Conservation (phyloP, 1,140 invertebrate species). For the Ostrea edulis region DNA sequence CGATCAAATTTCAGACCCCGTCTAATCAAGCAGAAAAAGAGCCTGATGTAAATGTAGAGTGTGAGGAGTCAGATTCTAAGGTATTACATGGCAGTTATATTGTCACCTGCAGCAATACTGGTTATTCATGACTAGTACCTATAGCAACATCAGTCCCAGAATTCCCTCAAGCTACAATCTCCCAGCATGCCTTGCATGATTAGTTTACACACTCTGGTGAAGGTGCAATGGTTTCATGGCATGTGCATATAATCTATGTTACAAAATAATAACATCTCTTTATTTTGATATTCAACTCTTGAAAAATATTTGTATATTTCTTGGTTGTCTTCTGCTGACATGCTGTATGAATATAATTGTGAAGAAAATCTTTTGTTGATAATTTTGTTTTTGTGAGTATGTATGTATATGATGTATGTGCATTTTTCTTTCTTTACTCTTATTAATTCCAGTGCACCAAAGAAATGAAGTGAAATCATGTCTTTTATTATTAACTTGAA, state of each 20-base stretch:
- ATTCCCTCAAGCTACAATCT: constrained; percentile 25
- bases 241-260: constrained; percentile 2
- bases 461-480: background rate
- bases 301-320: background rate
- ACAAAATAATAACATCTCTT: constrained; percentile 15
- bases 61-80: constrained; percentile 31
- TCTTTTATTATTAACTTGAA: background rate
- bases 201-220: constrained; percentile 35
- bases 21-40: constrained; percentile 31
- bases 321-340: background rate
- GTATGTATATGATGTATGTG: background rate
- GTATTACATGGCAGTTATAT: constrained; percentile 37
- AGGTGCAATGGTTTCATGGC: constrained; percentile 2
- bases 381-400: background rate
- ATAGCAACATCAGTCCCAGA: constrained; percentile 38
- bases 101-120: constrained; percentile 33
- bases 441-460: constrained; percentile 22
- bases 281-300: background rate
- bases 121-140: constrained; percentile 32
- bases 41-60: constrained; percentile 34
- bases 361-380: background rate
- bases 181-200: constrained; percentile 48
- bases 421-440: constrained; percentile 5
- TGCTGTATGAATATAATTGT: background rate
- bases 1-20: constrained; percentile 28